Conservation (phyloP, 2,888 invertebrate genomes). For the Proisotoma minuta region DNA sequence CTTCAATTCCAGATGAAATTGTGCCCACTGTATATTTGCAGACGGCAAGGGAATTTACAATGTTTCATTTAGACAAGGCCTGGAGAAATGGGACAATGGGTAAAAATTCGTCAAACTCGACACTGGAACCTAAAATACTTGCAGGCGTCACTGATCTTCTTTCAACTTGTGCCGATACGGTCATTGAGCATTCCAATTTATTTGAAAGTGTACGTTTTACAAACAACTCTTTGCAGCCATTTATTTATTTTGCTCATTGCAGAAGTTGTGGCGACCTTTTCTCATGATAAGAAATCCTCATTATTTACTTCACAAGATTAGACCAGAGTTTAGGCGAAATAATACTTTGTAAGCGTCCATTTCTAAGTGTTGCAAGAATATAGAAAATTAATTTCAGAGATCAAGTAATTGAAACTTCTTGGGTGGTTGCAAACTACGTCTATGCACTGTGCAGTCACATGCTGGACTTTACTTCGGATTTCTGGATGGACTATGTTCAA, state of each 20-base stretch:
- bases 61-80: not conserved
- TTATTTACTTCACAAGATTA: not conserved
- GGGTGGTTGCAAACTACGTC: slow-evolving; percentile 1
- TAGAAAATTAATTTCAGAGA: not conserved
- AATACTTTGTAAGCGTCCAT: not conserved
- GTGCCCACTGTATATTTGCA: not conserved
- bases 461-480: not conserved
- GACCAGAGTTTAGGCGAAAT: not conserved
- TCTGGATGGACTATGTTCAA: not conserved
- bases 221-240: not conserved
- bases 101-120: not conserved
- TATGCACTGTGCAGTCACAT: not conserved
- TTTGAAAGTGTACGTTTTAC: not conserved
- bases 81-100: not conserved
- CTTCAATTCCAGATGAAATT: not conserved
- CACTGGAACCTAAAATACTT: not conserved
- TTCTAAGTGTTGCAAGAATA: not conserved
- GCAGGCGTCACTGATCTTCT: not conserved
- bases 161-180: not conserved
- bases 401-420: not conserved
- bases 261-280: not conserved
- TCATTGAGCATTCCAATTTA: not conserved
- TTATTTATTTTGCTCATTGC: not conserved
- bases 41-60: not conserved
- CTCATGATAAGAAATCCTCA: not conserved